A percentile compares a stretch with the other conserved stretches of the same genome.
Evolutionary conservation across 30 jellyfish, hydroid and myxozoan species (phyloP).

Genomic region (Aurelia sp.): DNA sequence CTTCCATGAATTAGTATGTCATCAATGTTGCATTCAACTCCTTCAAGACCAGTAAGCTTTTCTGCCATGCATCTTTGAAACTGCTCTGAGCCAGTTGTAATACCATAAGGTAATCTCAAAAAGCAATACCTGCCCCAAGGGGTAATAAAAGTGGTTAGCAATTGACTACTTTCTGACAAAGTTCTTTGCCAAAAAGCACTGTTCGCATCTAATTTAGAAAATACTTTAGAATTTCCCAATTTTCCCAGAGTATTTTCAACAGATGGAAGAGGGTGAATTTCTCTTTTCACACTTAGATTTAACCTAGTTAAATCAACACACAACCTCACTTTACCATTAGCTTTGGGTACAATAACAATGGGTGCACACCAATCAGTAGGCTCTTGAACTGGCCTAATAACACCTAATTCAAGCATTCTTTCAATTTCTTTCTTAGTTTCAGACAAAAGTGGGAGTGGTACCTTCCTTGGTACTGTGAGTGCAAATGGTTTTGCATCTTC

Average conservation of each 20-base stretch:
- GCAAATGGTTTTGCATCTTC: constrained; percentile 52
- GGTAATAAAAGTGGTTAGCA: constrained; percentile 6
- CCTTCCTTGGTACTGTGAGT: constrained; percentile 53
- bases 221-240: constrained; percentile 17
- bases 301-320: constrained; percentile 72
- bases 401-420: constrained; percentile 69
- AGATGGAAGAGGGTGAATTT: constrained; percentile 55
- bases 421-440: constrained; percentile 50
- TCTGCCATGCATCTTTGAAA: not conserved
- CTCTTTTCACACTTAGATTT: constrained; percentile 48
- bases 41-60: constrained; percentile 29
- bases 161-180: constrained; percentile 38
- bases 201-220: constrained; percentile 71
- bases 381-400: constrained; percentile 50
- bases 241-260: constrained; percentile 12
- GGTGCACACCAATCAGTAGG: constrained; percentile 82
- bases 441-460: too few species aligned
- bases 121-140: constrained; percentile 69
- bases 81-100: constrained; percentile 50
- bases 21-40: constrained; percentile 2
- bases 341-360: constrained; percentile 58
- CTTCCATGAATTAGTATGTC: constrained; percentile 50
- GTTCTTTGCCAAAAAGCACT: constrained; percentile 75
- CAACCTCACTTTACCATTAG: constrained; percentile 47
- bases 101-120: constrained; percentile 63